Evolutionary conservation across 2,888 invertebrate species (phyloP).

Genomic region (Polyploca ridens): DNA sequence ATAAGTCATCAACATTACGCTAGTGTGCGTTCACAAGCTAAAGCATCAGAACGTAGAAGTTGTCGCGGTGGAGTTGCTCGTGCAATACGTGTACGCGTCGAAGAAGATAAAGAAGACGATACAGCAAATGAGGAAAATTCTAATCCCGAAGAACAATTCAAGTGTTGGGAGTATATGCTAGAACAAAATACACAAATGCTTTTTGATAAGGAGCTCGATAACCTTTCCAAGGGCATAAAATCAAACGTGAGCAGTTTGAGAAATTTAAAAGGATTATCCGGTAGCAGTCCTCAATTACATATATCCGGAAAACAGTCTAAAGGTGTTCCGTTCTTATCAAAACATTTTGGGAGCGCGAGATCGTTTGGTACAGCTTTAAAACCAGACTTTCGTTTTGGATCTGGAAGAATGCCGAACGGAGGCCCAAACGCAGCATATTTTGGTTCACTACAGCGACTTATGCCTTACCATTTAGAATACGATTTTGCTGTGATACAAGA

Average conservation of each 20-base stretch:
- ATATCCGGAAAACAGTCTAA: conserved; percentile 70
- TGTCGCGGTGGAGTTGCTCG: conserved; percentile 85
- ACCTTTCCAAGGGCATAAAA: conserved; percentile 87
- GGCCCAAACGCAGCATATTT: conserved; percentile 95
- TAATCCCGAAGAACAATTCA: conserved; percentile 93
- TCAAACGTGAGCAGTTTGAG: conserved; percentile 81
- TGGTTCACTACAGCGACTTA: conserved; percentile 92
- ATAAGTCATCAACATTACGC: conserved; percentile 78
- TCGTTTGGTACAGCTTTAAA: conserved; percentile 89
- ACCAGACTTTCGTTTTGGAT: conserved; percentile 84
- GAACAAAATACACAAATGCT: conserved; percentile 95
- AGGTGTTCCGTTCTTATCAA: conserved; percentile 85
- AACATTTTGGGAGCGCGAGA: conserved; percentile 92
- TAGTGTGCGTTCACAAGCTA: conserved; percentile 75
- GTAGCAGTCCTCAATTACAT: conserved; percentile 88
- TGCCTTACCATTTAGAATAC: conserved; percentile 92
- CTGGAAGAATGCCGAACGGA: conserved; percentile 87
- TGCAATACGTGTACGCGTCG: conserved; percentile 86
- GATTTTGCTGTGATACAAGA: conserved; percentile 94
- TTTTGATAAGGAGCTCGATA: conserved; percentile 94
- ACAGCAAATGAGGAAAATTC: conserved; percentile 63
- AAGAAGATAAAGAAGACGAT: conserved; percentile 85
- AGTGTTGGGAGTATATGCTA: conserved; percentile 97
- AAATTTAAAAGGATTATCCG: conserved; percentile 86
- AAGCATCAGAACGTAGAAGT: conserved; percentile 81